Conservation (phyloP, 2,113 vertebrate species). For the Procavia capensis region DNA sequence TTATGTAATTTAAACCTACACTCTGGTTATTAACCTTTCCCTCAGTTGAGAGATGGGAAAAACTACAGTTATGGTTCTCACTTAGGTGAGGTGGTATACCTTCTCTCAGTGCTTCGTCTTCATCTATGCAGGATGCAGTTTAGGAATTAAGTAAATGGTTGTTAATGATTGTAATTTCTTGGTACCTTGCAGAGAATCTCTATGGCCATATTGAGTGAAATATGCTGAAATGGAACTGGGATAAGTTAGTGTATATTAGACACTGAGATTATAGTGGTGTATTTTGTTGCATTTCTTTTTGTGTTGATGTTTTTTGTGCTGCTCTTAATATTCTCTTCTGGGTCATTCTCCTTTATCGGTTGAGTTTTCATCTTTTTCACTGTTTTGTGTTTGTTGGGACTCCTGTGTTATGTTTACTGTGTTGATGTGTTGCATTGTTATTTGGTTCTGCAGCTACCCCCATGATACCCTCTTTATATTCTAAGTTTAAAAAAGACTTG, state of each 20-base stretch:
- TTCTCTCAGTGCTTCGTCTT: background rate
- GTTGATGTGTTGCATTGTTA: no score
- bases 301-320: no score
- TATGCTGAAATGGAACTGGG: background rate
- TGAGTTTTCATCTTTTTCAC: no score
- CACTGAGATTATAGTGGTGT: background rate
- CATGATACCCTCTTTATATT: no score
- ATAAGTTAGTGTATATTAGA: background rate
- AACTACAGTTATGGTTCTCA: background rate
- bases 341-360: no score
- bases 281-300: no score
- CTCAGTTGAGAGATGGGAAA: background rate
- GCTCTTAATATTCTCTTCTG: no score
- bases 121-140: background rate
- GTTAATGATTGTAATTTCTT: background rate
- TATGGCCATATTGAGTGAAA: background rate
- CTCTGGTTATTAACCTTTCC: constrained; percentile 43
- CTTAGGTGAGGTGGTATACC: background rate
- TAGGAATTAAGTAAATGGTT: background rate
- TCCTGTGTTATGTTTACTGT: no score
- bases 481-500: no score
- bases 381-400: no score
- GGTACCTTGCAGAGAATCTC: background rate
- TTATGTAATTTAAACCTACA: constrained; percentile 62
- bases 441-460: no score